Evolutionary conservation across 2,888 invertebrate species (phyloP), one percentile per base, ranked within the genome.

Genomic region (Linhomoeus sp.): DNA sequence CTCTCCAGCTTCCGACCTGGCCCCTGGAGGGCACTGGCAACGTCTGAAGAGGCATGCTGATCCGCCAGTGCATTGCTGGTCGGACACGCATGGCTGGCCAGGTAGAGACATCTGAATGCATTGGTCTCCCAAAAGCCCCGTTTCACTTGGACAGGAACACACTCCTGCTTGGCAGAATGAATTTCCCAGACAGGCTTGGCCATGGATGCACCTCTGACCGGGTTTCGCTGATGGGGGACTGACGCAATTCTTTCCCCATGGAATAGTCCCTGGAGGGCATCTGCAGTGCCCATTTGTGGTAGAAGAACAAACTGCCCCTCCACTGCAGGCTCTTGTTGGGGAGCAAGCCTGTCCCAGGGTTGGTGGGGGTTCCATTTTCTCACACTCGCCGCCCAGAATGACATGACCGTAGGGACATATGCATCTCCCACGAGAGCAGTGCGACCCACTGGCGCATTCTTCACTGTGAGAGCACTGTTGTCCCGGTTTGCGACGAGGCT

Each of bases 351-450:
- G 29, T 9, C 29, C 29, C 29, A 29, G 7, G 12, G 12, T 12
- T 29, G 29, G 29, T 29, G 7, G 29, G 7, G 12, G 7, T 12
- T 29, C 29, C 29, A 29, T 9, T 12, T 29, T 5, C 29, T 9
- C 7, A 12, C 29, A 29, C 29, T 29, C 7, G 12, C 29, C 29
- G 12, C 12, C 12, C 7, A 29, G 7, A 12, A 29, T 29, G 29
- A 12, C 29, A 12, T 29, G 12, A 12, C 29, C 29, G 12, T 29
- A 29, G 23, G 61, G 61, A 43, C 62, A 62, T 25, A 62, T 47
- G 48, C 62, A 62, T 22, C 54, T 53, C 9, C 57, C 57, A 35
- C 55, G 51, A 15, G 50, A 35, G 43, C 59, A 59, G 20, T 47
- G 44, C 2, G 56, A 52, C 29, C 58, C 57, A 25, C 48, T 42